Base-by-base conservation (phyloP, 2,797 vertebrate genomes). In the Nyctalus aviator region DNA sequence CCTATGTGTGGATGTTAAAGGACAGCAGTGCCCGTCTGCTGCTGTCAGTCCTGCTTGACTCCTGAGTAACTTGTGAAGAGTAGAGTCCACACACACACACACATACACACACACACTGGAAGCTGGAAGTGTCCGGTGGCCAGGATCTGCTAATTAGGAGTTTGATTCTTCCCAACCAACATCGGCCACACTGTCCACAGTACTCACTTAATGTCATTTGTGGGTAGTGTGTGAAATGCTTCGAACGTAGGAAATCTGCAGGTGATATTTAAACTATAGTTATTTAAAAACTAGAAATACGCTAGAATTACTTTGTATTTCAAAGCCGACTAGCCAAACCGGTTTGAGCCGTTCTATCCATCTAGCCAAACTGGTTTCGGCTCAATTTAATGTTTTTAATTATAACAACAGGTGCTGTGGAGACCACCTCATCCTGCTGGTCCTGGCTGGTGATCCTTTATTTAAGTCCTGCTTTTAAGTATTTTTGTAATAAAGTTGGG, bases 1-100 rank as follows among this genome's bases (percentile, higher is more conserved):
- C 23, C 27, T 18, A 0, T 59, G 2, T 3, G 8, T 30, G 17
- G 30, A n/a, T 46, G 0, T 35, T 4, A 17, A 37, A 41, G 17
- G 32, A 50, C 57, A 35, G 1, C 32, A 3, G 15, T 4, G 10
- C 14, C 17, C 12, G 32, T 1, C 14, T 59, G 17, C n/a, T 55
- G 1, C 6, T 18, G 0, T 14, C 64, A 15, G 18, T 6, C 32
- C 64, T 14, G 8, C 41, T 32, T 46, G 23, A 17, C 73, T 44
- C 1, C 30, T 5, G 35, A 50, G 57, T 18, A 32, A 10, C 10
- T n/a, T 48, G 30, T 48, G 53, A 53, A 79, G 27, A 10, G 30
- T 50, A n/a, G 37, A 14, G 57, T 15, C 6, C 14, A 6, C 17
- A 6, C 13, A 14, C 21, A 8, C 21, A 0, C 5, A 10, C n/a